These are phyloP conservation scores for Melieria crassipennis DNA, from an alignment of 2,888 invertebrate species.

Conservation along the genomic window DNA sequence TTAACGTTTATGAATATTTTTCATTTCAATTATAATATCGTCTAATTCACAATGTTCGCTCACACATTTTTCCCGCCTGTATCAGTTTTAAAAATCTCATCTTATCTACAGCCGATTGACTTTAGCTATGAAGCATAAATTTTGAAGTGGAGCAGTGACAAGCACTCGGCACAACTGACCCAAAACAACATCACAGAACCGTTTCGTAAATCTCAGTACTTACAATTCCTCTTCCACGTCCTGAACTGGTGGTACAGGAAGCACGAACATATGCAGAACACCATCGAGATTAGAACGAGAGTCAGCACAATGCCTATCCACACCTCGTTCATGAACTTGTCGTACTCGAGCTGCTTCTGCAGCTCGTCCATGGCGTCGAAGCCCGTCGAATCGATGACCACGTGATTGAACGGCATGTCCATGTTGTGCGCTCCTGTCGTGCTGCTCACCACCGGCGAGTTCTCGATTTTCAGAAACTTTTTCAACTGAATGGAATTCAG, in stretches of 20 bases:
- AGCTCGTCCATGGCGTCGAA: conserved; percentile 54
- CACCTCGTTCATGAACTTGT: conserved; percentile 72
- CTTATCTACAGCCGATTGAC: too few species aligned
- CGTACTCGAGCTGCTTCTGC: conserved; percentile 67
- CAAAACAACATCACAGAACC: too few species aligned
- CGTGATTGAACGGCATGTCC: conserved; percentile 54
- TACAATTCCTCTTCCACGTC: conserved; percentile 72
- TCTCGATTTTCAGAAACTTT: conserved; percentile 29
- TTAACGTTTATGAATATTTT: not conserved
- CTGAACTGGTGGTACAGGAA: conserved; percentile 73
- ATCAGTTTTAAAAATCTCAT: too few species aligned
- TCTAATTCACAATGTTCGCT: too few species aligned
- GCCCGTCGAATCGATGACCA: conserved; percentile 57
- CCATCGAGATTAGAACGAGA: conserved; percentile 71
- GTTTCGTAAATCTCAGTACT: conserved; percentile 53
- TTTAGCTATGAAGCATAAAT: too few species aligned
- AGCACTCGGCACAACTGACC: too few species aligned
- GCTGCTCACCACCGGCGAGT: conserved; percentile 5
- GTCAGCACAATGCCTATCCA: conserved; percentile 74
- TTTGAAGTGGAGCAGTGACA: too few species aligned
- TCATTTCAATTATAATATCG: not conserved
- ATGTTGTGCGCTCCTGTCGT: conserved; percentile 37
- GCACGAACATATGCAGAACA: conserved; percentile 73
- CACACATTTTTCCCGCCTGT: too few species aligned
- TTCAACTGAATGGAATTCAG: conserved; percentile 58